These are phyloP conservation scores for Astropecten irregularis DNA, from an alignment of 53 echinoderm and acorn worm genomes.

Conservation along the genomic window DNA sequence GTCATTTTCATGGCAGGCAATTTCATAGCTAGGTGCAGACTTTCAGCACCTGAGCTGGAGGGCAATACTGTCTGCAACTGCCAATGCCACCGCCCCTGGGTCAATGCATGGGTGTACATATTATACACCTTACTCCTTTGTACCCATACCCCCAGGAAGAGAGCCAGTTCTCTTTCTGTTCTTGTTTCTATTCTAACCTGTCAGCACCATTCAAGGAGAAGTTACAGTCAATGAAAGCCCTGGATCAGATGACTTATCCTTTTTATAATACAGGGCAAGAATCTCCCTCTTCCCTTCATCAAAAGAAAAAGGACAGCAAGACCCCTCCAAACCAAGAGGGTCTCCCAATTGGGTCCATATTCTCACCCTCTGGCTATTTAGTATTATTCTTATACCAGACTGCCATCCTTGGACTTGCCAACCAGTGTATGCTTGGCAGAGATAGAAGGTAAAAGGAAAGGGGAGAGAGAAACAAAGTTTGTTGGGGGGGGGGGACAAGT, in stretches of 20 bases:
- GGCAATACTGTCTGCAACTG: no score
- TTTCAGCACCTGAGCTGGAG: conserved; percentile 30
- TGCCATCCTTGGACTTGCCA: background rate
- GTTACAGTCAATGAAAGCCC: conserved; percentile 35
- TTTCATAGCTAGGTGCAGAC: no score
- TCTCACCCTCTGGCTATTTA: conserved; percentile 18
- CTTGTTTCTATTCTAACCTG: conserved; percentile 41
- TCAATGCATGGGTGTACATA: no score
- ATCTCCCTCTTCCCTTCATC: background rate
- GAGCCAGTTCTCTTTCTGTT: conserved; percentile 32
- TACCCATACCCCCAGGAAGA: background rate
- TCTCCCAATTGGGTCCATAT: background rate
- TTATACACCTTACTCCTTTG: no score
- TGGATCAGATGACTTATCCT: conserved; percentile 41
- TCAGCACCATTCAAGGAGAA: conserved; percentile 45
- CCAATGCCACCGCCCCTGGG: background rate
- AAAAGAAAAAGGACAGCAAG: no score
- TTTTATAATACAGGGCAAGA: conserved; percentile 37
- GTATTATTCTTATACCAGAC: conserved; percentile 13
- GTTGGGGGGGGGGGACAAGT: no score
- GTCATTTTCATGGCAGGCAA: background rate
- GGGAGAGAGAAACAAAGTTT: background rate
- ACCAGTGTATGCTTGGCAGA: background rate
- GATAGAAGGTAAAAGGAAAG: background rate
- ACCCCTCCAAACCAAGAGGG: background rate